Evolutionary conservation across 2,797 vertebrate genomes (phyloP), one percentile per base, ranked within the genome.

Genomic region (Phrynocephalus guinanensis): DNA sequence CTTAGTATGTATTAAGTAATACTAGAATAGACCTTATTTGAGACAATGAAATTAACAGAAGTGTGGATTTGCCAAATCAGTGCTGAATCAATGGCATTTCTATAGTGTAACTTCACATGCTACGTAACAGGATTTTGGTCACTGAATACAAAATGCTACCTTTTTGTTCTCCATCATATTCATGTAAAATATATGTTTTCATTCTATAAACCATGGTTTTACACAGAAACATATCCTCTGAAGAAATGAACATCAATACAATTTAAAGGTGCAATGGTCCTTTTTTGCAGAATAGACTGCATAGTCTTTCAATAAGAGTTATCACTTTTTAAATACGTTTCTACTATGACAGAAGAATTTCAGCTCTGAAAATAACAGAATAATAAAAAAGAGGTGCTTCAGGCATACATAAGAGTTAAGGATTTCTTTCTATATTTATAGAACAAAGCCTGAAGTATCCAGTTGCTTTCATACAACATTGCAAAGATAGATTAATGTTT

Each of bases 401-500:
- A 91, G 85, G 91, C 90, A 93, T 72, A 83, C 77, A 44, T 60
- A 88, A 92, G 88, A 88, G 72, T 90, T 89, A 79, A 87, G 85
- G 88, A 77, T 89, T 95, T 95, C 90, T 67, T 83, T 83, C 90
- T 85, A 91, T 90, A 90, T 66, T 87, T 84, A 90, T 91, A 88
- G 83, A 92, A 88, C 81, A 86, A 60, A 91, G 88, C 5, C 44
- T 63, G 83, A 89, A 90, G 91, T 94, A 89, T 92, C 90, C 24
- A 92, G 76, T 89, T 84, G 89, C 76, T 91, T 92, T 91, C 86
- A 87, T 83, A 75, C 93, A 82, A 92, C 76, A 87, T 75, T 92
- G 72, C 90, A 90, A 44, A 88, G 89, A 82, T 28, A 95, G 86
- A 95, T 95, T 85, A 96, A 95, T 66, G 86, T 82, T 93, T 92